Conservation (phyloP, 2,888 invertebrate genomes). For the Drosophila melanocephala region DNA sequence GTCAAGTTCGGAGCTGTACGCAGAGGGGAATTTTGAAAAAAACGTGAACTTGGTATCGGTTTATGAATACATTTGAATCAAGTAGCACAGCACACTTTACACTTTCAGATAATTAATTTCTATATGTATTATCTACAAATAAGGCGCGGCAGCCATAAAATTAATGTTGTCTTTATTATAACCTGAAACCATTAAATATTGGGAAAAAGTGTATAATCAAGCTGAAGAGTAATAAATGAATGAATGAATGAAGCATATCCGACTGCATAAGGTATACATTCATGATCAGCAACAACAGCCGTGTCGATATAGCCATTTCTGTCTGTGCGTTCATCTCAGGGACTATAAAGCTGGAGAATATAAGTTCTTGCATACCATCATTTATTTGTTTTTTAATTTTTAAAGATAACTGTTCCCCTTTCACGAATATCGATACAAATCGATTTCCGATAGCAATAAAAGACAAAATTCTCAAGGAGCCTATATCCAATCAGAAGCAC, state of each 20-base stretch:
- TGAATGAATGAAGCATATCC: neutral
- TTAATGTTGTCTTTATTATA: conserved; percentile 10
- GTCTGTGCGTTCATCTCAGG: neutral
- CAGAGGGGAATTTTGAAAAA: neutral
- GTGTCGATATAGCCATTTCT: neutral
- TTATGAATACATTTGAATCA: neutral
- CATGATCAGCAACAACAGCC: neutral
- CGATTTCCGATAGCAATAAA: neutral
- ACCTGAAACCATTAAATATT: neutral
- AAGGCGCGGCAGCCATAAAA: conserved; percentile 7
- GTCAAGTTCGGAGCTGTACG: neutral
- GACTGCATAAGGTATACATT: neutral
- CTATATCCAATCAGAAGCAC: neutral
- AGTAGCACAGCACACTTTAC: neutral
- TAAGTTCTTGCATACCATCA: neutral
- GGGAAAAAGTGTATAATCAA: neutral
- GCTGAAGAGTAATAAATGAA: neutral
- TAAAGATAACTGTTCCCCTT: neutral
- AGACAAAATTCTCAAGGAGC: neutral
- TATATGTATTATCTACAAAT: neutral
- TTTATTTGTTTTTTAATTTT: too few species aligned
- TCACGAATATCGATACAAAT: neutral
- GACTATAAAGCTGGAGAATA: neutral
- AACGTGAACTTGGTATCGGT: neutral
- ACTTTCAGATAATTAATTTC: conserved; percentile 5